phyloP scores from a whole-genome alignment of 2,888 invertebrate genomes.

The Cerastis rubricosa region DNA sequence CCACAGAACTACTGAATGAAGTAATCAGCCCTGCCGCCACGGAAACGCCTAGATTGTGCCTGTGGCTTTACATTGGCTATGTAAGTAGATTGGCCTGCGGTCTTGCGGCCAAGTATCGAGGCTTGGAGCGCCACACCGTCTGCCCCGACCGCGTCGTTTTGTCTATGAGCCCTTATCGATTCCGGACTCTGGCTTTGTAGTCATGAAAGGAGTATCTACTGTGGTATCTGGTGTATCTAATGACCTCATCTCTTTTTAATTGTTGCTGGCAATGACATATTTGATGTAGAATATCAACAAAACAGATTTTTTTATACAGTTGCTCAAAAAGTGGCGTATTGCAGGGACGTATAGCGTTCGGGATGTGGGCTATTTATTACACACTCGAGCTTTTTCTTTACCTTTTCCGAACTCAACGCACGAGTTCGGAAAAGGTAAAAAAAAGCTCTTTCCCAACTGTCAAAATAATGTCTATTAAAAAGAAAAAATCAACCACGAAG shows the following conservation, averaged over 20 bases:
- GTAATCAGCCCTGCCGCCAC: slow-evolving; percentile 35
- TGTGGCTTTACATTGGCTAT: slow-evolving; percentile 38
- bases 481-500: too few species aligned
- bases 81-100: slow-evolving; percentile 56
- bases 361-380: too few species aligned
- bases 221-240: too few species aligned
- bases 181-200: slow-evolving; percentile 45
- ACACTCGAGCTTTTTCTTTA: too few species aligned
- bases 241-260: not conserved
- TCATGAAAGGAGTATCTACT: slow-evolving; percentile 25
- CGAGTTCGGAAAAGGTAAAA: too few species aligned
- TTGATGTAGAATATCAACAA: not conserved
- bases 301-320: too few species aligned
- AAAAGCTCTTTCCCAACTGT: too few species aligned
- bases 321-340: too few species aligned
- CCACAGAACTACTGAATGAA: slow-evolving; percentile 33
- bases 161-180: slow-evolving; percentile 61
- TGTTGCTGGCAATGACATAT: not conserved
- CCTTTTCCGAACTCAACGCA: too few species aligned
- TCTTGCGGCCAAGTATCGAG: slow-evolving; percentile 45
- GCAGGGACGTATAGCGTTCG: too few species aligned
- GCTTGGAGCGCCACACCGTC: slow-evolving; percentile 61
- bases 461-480: too few species aligned
- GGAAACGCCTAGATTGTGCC: slow-evolving; percentile 24
- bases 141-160: slow-evolving; percentile 50